Evolutionary conservation across 2,797 vertebrate genomes (phyloP).

Genomic region (Semaprochilodus insignis): DNA sequence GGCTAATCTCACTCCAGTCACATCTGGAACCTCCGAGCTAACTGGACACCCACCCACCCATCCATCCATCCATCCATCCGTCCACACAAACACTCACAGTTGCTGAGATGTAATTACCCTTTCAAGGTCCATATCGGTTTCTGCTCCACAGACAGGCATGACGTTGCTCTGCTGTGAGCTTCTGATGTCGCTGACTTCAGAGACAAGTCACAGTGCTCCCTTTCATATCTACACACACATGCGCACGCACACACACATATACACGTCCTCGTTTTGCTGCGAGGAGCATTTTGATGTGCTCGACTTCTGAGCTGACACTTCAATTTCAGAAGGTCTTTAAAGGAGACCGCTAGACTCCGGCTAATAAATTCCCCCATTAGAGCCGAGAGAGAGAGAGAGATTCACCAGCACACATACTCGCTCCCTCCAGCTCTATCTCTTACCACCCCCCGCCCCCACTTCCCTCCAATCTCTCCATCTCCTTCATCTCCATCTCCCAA

Average conservation of each 20-base stretch:
- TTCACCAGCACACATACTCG: not conserved
- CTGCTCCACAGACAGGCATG: constrained; percentile 59
- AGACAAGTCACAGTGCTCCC: constrained; percentile 40
- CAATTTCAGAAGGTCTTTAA: constrained; percentile 75
- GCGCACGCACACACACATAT: constrained; percentile 21
- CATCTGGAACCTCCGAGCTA: constrained; percentile 26
- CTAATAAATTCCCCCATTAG: constrained; percentile 68
- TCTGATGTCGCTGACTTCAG: constrained; percentile 60
- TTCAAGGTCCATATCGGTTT: constrained; percentile 62
- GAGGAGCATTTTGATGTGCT: constrained; percentile 69
- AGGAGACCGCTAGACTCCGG: constrained; percentile 71
- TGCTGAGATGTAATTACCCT: constrained; percentile 74
- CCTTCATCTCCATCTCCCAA: no score
- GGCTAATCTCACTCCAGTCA: not conserved
- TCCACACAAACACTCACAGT: not conserved
- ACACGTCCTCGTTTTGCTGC: constrained; percentile 36
- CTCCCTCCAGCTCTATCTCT: not conserved
- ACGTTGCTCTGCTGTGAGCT: constrained; percentile 47
- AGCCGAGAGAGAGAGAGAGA: constrained; percentile 26
- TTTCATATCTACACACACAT: constrained; percentile 2
- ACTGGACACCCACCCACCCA: not conserved
- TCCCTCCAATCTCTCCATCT: not conserved
- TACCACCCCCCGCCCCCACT: not conserved
- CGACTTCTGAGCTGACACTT: constrained; percentile 69
- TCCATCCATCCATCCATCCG: constrained; percentile 8